A percentile compares a stretch with the other conserved stretches of the same genome.
Evolutionary conservation across 2,113 vertebrate genomes (phyloP).

Genomic region (Columba livia): DNA sequence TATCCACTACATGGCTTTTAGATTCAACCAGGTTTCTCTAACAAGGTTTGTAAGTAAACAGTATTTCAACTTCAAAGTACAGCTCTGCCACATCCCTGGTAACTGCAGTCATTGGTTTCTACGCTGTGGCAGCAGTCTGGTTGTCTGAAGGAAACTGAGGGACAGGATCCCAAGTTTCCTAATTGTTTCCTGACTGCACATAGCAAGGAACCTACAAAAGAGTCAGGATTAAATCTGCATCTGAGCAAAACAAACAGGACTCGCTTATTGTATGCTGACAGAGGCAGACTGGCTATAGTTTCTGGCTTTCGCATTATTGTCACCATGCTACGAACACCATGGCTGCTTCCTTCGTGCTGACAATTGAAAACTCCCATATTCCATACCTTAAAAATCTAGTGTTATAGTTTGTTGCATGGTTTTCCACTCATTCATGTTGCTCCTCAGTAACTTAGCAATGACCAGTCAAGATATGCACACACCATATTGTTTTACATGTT

Average conservation of each 20-base stretch:
- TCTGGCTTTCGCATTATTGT: slow-evolving; percentile 44
- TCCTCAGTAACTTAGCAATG: slow-evolving; percentile 84
- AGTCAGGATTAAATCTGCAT: slow-evolving; percentile 37
- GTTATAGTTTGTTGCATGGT: slow-evolving; percentile 72
- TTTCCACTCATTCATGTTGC: slow-evolving; percentile 75
- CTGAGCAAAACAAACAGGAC: slow-evolving; percentile 42
- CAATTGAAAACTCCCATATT: slow-evolving; percentile 64
- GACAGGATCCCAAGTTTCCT: neutral
- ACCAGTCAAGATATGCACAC: slow-evolving; percentile 83
- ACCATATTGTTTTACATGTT: slow-evolving; percentile 92
- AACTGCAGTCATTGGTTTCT: neutral
- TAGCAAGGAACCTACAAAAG: slow-evolving; percentile 8
- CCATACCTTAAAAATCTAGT: slow-evolving; percentile 66
- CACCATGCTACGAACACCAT: slow-evolving; percentile 19
- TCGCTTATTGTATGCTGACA: slow-evolving; percentile 1
- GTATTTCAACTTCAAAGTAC: neutral
- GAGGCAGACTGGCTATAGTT: slow-evolving; percentile 28
- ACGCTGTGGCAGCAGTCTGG: neutral
- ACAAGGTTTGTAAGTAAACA: neutral
- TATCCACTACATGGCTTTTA: neutral
- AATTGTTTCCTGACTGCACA: slow-evolving; percentile 14
- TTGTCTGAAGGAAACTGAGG: neutral
- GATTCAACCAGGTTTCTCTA: neutral
- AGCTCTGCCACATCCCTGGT: neutral
- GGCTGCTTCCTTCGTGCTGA: slow-evolving; percentile 31